A percentile compares a stretch with the other conserved stretches of the same genome.
These are phyloP conservation scores for Ia io DNA, from an alignment of 2,113 vertebrate genomes.

Conservation along the genomic window DNA sequence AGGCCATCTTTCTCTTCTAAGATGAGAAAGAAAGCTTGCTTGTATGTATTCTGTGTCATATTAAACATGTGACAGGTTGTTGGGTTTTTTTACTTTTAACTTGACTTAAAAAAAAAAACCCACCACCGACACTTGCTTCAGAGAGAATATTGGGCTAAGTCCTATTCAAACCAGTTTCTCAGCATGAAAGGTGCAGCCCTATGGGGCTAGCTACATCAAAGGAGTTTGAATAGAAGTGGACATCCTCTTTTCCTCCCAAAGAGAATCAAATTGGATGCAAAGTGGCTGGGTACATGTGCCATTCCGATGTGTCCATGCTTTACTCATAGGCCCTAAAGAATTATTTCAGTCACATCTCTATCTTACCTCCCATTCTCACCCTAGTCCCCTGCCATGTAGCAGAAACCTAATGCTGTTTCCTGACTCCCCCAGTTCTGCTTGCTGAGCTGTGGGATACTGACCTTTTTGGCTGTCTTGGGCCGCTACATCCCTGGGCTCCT, in stretches of 20 bases:
- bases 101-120: slow-evolving; percentile 29
- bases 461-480: slow-evolving; percentile 91
- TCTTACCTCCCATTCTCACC: not conserved
- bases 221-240: slow-evolving; percentile 33
- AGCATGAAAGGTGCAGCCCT: slow-evolving; percentile 6
- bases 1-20: slow-evolving; percentile 14
- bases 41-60: slow-evolving; percentile 41
- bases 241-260: not conserved
- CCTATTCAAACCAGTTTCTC: slow-evolving; percentile 41
- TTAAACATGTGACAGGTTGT: slow-evolving; percentile 30
- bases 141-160: slow-evolving; percentile 59
- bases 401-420: slow-evolving; percentile 63
- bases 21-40: slow-evolving; percentile 44
- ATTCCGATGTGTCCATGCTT: not conserved
- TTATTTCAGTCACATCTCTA: not conserved
- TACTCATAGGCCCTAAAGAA: not conserved
- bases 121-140: slow-evolving; percentile 32
- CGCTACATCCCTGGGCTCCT: slow-evolving; percentile 91
- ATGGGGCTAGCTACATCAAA: not conserved
- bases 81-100: slow-evolving; percentile 21
- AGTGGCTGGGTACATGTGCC: not conserved
- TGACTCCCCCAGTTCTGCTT: slow-evolving; percentile 90
- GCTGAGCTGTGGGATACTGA: slow-evolving; percentile 90
- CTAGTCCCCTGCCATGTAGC: not conserved
- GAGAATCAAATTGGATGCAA: not conserved